phyloP scores from a whole-genome alignment of 2,888 invertebrate species.

The Dyspetes luteomarginatus region DNA sequence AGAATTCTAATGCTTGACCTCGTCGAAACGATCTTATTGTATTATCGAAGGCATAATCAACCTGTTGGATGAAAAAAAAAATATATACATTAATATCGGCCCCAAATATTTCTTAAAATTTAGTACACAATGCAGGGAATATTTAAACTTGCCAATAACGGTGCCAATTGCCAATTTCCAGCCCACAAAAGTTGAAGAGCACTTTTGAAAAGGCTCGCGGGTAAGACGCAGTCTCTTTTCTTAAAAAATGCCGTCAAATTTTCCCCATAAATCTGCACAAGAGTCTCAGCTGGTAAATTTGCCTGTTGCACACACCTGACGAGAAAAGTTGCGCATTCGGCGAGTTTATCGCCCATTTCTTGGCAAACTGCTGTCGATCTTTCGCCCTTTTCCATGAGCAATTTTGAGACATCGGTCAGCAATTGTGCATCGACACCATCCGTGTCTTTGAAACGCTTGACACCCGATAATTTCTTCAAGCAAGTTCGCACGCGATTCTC shows the following conservation, averaged over 20 bases:
- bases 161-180: conserved; percentile 86
- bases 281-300: conserved; percentile 76
- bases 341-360: conserved; percentile 87
- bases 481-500: conserved; percentile 87
- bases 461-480: conserved; percentile 86
- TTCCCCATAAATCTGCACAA: conserved; percentile 85
- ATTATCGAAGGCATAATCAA: conserved; percentile 86
- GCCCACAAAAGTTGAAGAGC: conserved; percentile 88
- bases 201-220: conserved; percentile 87
- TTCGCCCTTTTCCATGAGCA: conserved; percentile 87
- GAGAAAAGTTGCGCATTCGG: conserved; percentile 87
- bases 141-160: conserved; percentile 82
- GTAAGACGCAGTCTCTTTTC: conserved; percentile 87
- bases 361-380: conserved; percentile 87
- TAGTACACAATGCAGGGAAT: background rate
- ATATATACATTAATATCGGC: too few species aligned
- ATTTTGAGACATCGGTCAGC: conserved; percentile 84
- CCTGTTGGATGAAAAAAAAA: conserved; percentile 67
- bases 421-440: conserved; percentile 85
- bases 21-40: conserved; percentile 87
- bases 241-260: conserved; percentile 86
- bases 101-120: conserved; percentile 3
- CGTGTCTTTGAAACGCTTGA: conserved; percentile 86
- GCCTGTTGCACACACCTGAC: conserved; percentile 86
- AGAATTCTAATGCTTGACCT: conserved; percentile 88